Evolutionary conservation across 2,113 vertebrate genomes (phyloP).

Genomic region (Octodon degus): DNA sequence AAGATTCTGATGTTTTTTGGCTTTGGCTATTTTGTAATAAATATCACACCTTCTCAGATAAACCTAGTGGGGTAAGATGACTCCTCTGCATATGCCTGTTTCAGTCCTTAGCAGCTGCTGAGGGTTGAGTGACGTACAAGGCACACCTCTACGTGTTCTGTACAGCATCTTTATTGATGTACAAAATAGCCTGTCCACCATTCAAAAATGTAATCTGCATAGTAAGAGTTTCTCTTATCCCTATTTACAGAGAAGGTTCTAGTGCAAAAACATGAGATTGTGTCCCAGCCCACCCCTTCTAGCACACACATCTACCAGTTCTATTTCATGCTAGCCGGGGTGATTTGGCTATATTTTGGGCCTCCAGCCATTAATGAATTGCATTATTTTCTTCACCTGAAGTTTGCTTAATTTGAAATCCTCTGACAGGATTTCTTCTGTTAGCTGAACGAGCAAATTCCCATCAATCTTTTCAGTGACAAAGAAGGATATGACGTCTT

Average conservation of each 20-base stretch:
- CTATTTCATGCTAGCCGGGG: conserved; percentile 62
- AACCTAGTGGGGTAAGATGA: conserved; percentile 73
- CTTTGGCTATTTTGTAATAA: conserved; percentile 88
- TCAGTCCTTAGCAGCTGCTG: conserved; percentile 88
- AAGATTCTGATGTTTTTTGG: conserved; percentile 82
- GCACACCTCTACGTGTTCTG: conserved; percentile 88
- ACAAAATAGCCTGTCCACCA: conserved; percentile 87
- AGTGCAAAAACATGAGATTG: conserved; percentile 90
- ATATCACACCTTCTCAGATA: conserved; percentile 83
- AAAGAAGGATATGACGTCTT: conserved; percentile 94
- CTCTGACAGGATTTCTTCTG: conserved; percentile 96
- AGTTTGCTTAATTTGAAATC: conserved; percentile 99
- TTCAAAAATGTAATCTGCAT: conserved; percentile 90
- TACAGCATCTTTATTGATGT: conserved; percentile 85
- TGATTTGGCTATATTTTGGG: conserved; percentile 92
- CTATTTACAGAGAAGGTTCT: conserved; percentile 89
- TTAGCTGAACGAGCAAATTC: conserved; percentile 96
- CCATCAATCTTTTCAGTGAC: conserved; percentile 97
- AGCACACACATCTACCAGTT: conserved; percentile 69
- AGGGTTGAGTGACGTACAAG: conserved; percentile 88
- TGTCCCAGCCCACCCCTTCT: conserved; percentile 79
- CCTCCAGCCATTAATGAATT: conserved; percentile 98
- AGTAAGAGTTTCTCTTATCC: conserved; percentile 88
- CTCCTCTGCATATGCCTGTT: conserved; percentile 82
- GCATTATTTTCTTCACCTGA: conserved; percentile 98